A percentile compares a stretch with the other conserved stretches of the same genome.
phyloP scores from a whole-genome alignment of 2,113 vertebrate genomes.

The Tetrao urogallus region DNA sequence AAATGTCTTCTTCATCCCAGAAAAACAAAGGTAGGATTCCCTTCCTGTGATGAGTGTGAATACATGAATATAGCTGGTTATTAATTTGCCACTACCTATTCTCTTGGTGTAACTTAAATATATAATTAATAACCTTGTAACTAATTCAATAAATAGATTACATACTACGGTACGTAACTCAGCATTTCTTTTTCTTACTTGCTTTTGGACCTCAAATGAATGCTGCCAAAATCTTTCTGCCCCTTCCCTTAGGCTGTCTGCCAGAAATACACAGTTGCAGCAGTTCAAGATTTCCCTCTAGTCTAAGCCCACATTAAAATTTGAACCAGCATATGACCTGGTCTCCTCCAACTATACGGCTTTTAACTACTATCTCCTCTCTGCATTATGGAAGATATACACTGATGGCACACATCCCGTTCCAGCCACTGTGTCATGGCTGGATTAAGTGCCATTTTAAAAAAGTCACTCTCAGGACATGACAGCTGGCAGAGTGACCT shows the following conservation, averaged over 20 bases:
- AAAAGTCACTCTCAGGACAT: background rate
- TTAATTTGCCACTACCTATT: background rate
- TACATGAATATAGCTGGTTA: background rate
- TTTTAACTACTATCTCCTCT: background rate
- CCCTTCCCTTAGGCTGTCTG: background rate
- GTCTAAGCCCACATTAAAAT: background rate
- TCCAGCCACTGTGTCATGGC: background rate
- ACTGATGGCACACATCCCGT: background rate
- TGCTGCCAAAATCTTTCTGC: background rate
- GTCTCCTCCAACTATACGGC: background rate
- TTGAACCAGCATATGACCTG: background rate
- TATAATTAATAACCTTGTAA: background rate
- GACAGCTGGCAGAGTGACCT: background rate
- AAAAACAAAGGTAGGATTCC: background rate
- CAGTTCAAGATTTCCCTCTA: background rate
- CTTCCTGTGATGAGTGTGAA: background rate
- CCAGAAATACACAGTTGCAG: background rate
- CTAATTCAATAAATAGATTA: background rate
- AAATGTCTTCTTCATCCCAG: rapidly evolving
- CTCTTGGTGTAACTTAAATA: background rate
- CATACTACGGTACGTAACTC: background rate
- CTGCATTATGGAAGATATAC: background rate
- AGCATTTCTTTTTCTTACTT: background rate
- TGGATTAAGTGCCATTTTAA: background rate
- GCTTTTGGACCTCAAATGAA: background rate